Evolutionary conservation across 2,113 vertebrate genomes (phyloP), one percentile per base, ranked within the genome.

Genomic region (Psephotus haematonotus): DNA sequence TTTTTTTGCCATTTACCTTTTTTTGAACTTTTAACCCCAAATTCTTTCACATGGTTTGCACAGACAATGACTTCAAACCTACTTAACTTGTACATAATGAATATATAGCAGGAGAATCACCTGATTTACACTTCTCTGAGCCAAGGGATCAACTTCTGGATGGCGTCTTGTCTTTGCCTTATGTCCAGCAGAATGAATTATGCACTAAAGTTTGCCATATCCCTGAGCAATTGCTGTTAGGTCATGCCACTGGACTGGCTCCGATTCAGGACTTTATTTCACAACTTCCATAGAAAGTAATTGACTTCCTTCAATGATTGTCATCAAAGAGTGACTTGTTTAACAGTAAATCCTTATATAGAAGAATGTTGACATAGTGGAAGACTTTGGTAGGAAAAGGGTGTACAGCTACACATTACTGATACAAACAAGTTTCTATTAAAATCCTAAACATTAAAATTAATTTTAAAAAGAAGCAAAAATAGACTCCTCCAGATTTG

Each of bases 261-360:
- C 84, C 95, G 49, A 71, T 72, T 94, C 90, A 93, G 19, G 78
- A 96, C 77, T 71, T 41, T 24, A 75, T 87, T 85, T 95, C 18
- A 39, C 41, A 84, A 95, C 95, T 97, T 97, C 93, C 95, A 97
- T 33, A 97, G 96, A 98, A 98, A 98, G 96, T 91, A 98, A 96
- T 22, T 83, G 81, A 75, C n/a, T 95, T 74, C 52, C 95, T 98
- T 97, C 95, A 97, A 85, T 91, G 96, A 97, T 62, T 84, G 85
- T 84, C 89, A 97, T 95, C 93, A 95, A 98, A 98, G 96, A 95
- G 53, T 68, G 76, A 96, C 86, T 68, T 92, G 53, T 59, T 88
- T 75, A 95, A 92, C 53, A 71, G 39, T 78, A 88, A 63, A 91
- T n/a, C 33, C 46, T 85, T 69, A 75, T 7, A 64, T 3, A 87